These are phyloP conservation scores for Trinectes maculatus DNA, from an alignment of 2,113 vertebrate species.

Conservation along the genomic window DNA sequence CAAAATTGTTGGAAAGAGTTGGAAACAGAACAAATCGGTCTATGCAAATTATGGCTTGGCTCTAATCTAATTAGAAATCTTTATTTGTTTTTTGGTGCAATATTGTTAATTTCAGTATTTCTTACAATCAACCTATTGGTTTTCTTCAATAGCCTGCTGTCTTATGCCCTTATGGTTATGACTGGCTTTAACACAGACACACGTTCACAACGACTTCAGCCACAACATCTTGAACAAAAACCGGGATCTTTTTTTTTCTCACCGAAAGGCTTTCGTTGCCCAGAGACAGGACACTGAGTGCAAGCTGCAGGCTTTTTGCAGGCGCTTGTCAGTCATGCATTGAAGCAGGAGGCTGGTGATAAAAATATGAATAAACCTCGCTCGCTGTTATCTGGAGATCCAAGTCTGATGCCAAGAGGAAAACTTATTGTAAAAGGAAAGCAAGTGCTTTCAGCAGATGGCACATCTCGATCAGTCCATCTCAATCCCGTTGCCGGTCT, in stretches of 20 bases:
- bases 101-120: too few relatives aligned
- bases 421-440: neutral
- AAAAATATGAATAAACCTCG: neutral
- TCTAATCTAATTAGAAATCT: too few relatives aligned
- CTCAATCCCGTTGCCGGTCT: neutral
- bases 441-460: neutral
- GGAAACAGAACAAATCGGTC: too few relatives aligned
- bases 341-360: neutral
- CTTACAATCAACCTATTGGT: neutral
- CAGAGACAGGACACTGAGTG: neutral
- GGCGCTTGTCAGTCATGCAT: neutral
- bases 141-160: neutral
- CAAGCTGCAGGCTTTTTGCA: neutral
- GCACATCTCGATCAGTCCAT: neutral
- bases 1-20: too few relatives aligned
- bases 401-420: neutral
- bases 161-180: neutral
- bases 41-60: too few relatives aligned
- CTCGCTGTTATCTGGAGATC: neutral
- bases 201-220: neutral
- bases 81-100: too few relatives aligned
- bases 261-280: neutral
- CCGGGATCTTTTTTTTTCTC: neutral
- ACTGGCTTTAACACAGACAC: neutral
- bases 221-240: neutral